These are phyloP conservation scores for Hemibagrus guttatus DNA, from an alignment of 2,797 vertebrate species.

Conservation along the genomic window DNA sequence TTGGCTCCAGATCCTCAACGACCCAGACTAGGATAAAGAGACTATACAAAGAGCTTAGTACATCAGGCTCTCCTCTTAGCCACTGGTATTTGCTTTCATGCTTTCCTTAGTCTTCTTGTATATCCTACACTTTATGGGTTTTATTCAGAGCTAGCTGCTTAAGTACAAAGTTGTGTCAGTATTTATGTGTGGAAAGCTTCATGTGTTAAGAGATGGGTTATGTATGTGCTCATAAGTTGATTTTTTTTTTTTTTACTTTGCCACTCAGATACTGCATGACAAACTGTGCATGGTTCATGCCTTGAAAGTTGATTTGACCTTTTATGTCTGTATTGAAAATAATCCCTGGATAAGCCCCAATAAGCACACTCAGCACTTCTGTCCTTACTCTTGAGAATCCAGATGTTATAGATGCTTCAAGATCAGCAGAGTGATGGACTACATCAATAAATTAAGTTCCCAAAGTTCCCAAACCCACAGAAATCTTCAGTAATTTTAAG, in stretches of 20 bases:
- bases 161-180: background rate
- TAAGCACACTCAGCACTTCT: constrained; percentile 7
- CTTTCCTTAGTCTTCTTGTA: background rate
- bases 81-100: background rate
- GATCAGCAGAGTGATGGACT: background rate
- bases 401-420: background rate
- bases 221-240: background rate
- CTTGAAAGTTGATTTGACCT: background rate
- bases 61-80: background rate
- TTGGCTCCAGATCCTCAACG: background rate
- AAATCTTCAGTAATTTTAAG: background rate
- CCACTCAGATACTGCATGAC: background rate
- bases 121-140: background rate
- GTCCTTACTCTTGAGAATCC: constrained; percentile 1
- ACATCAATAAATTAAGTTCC: background rate
- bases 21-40: background rate
- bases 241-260: background rate
- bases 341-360: constrained; percentile 2
- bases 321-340: background rate
- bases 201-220: background rate
- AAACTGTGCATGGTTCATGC: background rate
- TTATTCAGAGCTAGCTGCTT: background rate
- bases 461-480: background rate
- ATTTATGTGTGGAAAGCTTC: background rate
- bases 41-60: background rate